Evolutionary conservation across 2,888 invertebrate species (phyloP).

Genomic region (Peribatodes rhomboidaria): DNA sequence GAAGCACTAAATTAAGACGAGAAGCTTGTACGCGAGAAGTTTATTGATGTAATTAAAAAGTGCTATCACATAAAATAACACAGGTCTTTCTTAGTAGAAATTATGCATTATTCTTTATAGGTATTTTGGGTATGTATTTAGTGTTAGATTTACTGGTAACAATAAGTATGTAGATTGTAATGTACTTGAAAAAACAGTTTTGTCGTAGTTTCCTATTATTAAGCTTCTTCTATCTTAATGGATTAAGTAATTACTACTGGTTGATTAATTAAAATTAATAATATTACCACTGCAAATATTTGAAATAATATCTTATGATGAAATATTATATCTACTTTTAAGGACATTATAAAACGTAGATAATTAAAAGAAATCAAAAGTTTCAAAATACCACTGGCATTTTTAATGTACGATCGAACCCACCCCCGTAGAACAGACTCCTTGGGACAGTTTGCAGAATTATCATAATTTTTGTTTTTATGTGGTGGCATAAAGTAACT

Average conservation of each 20-base stretch:
- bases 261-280: conserved; percentile 84
- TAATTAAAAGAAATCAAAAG: conserved; percentile 87
- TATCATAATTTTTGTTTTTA: conserved; percentile 85
- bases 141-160: conserved; percentile 86
- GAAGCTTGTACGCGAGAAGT: conserved; percentile 80
- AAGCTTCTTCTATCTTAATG: conserved; percentile 87
- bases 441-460: conserved; percentile 38
- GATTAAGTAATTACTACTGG: conserved; percentile 85
- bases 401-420: conserved; percentile 77
- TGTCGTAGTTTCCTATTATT: conserved; percentile 86
- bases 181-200: conserved; percentile 82
- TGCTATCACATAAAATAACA: conserved; percentile 81
- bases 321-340: conserved; percentile 87
- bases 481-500: conserved; percentile 58
- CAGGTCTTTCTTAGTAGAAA: conserved; percentile 84
- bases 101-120: conserved; percentile 86
- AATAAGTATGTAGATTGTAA: conserved; percentile 86
- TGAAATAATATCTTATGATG: conserved; percentile 87
- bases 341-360: conserved; percentile 88
- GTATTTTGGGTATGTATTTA: conserved; percentile 86
- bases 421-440: conserved; percentile 62
- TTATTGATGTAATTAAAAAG: conserved; percentile 81
- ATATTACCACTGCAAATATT: conserved; percentile 87
- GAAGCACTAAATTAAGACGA: conserved; percentile 83
- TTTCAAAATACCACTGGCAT: conserved; percentile 84